phyloP scores from a whole-genome alignment of 2,888 invertebrate genomes.

The Isoperla grammatica region DNA sequence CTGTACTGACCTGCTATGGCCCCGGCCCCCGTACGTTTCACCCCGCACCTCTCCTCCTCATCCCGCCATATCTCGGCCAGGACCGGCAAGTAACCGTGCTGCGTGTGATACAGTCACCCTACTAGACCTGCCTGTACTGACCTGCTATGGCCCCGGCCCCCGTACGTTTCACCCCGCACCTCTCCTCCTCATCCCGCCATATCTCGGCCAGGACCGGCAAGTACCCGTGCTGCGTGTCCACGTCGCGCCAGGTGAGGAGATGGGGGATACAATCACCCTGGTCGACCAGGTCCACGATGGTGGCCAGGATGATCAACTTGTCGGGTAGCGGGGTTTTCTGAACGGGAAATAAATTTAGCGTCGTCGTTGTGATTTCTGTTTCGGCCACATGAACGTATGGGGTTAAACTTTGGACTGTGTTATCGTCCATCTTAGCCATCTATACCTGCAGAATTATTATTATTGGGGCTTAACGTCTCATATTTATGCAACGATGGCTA shows the following conservation, averaged over 20 bases:
- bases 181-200: constrained; percentile 44
- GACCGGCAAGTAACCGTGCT: constrained; percentile 40
- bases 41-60: constrained; percentile 41
- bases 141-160: constrained; percentile 41
- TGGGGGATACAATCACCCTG: constrained; percentile 41
- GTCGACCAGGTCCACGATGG: constrained; percentile 43
- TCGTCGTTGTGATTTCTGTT: no score
- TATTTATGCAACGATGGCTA: no score
- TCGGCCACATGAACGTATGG: no score
- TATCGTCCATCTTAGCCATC: no score
- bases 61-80: constrained; percentile 44
- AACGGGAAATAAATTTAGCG: no score
- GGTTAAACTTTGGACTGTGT: no score
- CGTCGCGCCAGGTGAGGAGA: constrained; percentile 45
- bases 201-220: constrained; percentile 41
- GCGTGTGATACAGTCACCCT: constrained; percentile 39
- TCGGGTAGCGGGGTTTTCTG: no score
- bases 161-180: constrained; percentile 38
- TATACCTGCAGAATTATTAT: no score
- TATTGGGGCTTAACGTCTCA: no score
- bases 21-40: constrained; percentile 39
- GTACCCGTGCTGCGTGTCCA: constrained; percentile 38
- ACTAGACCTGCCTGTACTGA: constrained; percentile 37
- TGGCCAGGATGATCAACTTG: constrained; percentile 42
- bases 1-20: constrained; percentile 40